Evolutionary conservation across 2,113 vertebrate species (phyloP).

Genomic region (Lonchura striata): DNA sequence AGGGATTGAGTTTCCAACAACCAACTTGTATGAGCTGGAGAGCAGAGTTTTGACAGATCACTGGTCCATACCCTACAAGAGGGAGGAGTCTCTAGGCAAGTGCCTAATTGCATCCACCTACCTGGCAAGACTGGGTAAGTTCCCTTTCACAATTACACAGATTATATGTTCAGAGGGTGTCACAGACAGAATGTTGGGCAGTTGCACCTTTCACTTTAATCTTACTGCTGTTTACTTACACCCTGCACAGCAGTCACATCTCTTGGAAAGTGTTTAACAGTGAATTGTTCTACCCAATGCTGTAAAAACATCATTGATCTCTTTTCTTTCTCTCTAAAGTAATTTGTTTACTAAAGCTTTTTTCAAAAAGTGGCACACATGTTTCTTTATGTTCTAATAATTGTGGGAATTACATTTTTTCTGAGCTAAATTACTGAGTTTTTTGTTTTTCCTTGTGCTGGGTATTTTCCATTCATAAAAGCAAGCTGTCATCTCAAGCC

Average conservation of each 20-base stretch:
- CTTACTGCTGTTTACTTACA: background rate
- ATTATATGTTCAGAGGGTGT: background rate
- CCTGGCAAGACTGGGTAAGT: slow-evolving; percentile 91
- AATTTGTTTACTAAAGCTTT: background rate
- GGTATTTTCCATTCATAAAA: slow-evolving; percentile 20
- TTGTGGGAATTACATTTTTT: slow-evolving; percentile 13
- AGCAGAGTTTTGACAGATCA: slow-evolving; percentile 97
- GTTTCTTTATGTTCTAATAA: slow-evolving; percentile 8
- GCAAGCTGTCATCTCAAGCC: slow-evolving; percentile 15
- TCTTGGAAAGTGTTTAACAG: background rate
- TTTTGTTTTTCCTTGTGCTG: background rate
- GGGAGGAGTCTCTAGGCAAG: slow-evolving; percentile 96
- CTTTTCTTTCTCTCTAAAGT: background rate
- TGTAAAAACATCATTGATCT: background rate
- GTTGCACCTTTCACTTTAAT: background rate
- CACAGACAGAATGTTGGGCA: background rate
- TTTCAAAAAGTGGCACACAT: background rate
- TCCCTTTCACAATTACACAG: background rate
- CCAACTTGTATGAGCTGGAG: slow-evolving; percentile 96
- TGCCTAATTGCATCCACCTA: slow-evolving; percentile 94
- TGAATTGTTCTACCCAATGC: background rate
- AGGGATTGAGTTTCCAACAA: slow-evolving; percentile 97
- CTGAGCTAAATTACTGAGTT: slow-evolving; percentile 6
- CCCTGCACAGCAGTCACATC: background rate
- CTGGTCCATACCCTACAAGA: slow-evolving; percentile 98